Evolutionary conservation across 2,797 vertebrate species (phyloP), one percentile per base, ranked within the genome.

Genomic region (Danio albolineatus): DNA sequence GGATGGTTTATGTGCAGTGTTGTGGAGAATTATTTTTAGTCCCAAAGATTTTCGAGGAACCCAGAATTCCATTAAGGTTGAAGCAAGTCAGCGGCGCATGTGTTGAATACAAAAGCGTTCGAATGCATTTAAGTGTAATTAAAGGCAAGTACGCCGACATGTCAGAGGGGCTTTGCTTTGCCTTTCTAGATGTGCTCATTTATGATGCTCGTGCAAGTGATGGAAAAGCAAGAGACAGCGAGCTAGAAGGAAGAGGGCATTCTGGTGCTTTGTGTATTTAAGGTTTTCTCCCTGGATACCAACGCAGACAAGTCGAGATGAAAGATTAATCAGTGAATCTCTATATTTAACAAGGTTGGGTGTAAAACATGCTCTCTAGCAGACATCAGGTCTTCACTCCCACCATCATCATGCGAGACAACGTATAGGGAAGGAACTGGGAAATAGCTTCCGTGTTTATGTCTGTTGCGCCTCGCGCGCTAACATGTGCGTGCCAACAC

Each of bases 291-390:
- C 91, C 92, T 82, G 72, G 91, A 91, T 89, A 91, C 87, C 85
- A 77, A 61, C 75, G 84, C 89, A 92, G 91, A 92, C 91, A 89
- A 86, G 84, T 88, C 86, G 82, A 85, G 85, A 92, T 94, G 41
- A 93, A 94, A 94, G 86, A 93, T 93, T 92, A 86, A 94, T 92
- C 92, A 90, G 76, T 66, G 66, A 1, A 36, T 89, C 84, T 91
- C 92, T 90, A 90, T 89, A 89, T 92, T 90, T 91, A 85, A 90
- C 90, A 89, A 88, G 88, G 87, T 87, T 82, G 80, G 46, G 73
- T 88, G 87, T 88, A 83, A 87, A 86, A 90, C 86, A 84, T 74
- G 80, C 51, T 89, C 84, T 82, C 80, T 77, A 73, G 62, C 83
- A 81, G 82, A 70, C 73, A 76, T 67, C 77, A 76, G 82, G 82